Evolutionary conservation across 2,113 vertebrate species (phyloP).

Genomic region (Hyperopisus bebe): DNA sequence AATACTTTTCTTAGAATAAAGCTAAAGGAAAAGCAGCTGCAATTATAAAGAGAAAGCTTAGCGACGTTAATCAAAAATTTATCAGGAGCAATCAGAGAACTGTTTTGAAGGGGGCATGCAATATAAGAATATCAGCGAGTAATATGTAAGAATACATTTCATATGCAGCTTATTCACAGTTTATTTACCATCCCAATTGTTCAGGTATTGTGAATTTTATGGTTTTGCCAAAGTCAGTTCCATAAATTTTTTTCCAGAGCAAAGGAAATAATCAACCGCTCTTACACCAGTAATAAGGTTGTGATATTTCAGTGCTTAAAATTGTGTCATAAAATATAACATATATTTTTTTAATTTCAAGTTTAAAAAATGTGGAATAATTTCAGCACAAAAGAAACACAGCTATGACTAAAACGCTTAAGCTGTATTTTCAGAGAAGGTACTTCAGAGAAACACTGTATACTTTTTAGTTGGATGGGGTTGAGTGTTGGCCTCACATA

Average conservation of each 20-base stretch:
- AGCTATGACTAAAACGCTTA: background rate
- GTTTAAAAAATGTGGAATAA: background rate
- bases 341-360: background rate
- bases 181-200: background rate
- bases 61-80: background rate
- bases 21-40: slow-evolving; percentile 19
- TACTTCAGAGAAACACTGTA: background rate
- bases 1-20: slow-evolving; percentile 22
- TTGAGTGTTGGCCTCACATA: slow-evolving; percentile 63
- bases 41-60: background rate
- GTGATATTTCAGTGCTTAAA: background rate
- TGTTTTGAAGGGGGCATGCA: background rate
- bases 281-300: background rate
- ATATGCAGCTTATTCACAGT: background rate
- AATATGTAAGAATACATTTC: background rate
- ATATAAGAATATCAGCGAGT: background rate
- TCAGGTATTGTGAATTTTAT: background rate
- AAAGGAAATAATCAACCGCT: background rate
- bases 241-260: background rate
- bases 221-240: background rate
- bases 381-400: background rate
- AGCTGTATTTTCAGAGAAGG: background rate
- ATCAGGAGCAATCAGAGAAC: background rate
- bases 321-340: background rate
- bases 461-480: slow-evolving; percentile 53